phyloP scores from a whole-genome alignment of 2,888 invertebrate genomes.

The Agrilus mali region DNA sequence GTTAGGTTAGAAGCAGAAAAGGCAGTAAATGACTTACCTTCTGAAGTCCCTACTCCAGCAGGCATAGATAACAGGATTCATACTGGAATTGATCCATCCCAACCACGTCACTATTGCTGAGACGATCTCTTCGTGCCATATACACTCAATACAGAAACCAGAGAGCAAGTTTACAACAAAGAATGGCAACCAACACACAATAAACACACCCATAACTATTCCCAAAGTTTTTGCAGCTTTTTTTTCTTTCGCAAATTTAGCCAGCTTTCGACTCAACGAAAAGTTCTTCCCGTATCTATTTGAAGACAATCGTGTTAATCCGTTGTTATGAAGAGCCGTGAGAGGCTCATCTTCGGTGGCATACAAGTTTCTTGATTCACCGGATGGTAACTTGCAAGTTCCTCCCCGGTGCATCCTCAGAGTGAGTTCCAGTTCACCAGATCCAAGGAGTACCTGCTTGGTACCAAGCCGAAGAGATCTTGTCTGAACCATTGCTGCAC shows the following conservation, averaged over 20 bases:
- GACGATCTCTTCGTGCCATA: conserved; percentile 77
- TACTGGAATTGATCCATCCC: conserved; percentile 91
- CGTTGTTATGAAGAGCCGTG: conserved; percentile 67
- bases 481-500: conserved; percentile 87
- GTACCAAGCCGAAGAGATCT: conserved; percentile 82
- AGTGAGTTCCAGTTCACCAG: conserved; percentile 77
- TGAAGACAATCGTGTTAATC: conserved; percentile 55
- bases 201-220: conserved; percentile 94
- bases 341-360: conserved; percentile 64
- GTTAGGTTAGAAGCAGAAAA: too few species aligned
- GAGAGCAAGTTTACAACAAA: conserved; percentile 89
- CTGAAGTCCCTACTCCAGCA: conserved; percentile 95
- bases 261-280: conserved; percentile 81
- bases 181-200: conserved; percentile 95
- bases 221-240: conserved; percentile 96
- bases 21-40: conserved; percentile 46
- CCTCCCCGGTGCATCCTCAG: conserved; percentile 90
- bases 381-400: conserved; percentile 45
- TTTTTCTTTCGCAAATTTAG: conserved; percentile 93
- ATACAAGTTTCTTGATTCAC: conserved; percentile 22
- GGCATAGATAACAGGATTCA: conserved; percentile 98
- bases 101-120: conserved; percentile 86
- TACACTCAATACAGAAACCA: conserved; percentile 79
- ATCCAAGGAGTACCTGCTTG: conserved; percentile 76
- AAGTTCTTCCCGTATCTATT: conserved; percentile 70